A percentile compares a stretch with the other conserved stretches of the same genome.
phyloP scores from a whole-genome alignment of 2,113 vertebrate genomes.

The Nothobranchius furzeri region DNA sequence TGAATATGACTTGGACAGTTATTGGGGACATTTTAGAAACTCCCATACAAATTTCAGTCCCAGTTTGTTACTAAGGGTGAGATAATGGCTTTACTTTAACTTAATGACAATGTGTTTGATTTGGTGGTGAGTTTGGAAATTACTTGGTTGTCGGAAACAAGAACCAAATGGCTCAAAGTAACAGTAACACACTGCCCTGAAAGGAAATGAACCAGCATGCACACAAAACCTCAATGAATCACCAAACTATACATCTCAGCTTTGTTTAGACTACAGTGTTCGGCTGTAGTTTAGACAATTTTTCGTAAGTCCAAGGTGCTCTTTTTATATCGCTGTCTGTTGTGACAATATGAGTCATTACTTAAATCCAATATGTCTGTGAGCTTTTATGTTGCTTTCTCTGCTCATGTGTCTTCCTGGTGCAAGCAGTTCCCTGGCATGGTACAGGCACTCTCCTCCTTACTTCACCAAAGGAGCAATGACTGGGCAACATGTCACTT shows the following conservation, averaged over 20 bases:
- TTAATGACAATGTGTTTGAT: too few relatives aligned
- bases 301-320: constrained; percentile 40
- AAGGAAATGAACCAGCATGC: too few relatives aligned
- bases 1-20: too few relatives aligned
- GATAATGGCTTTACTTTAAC: too few relatives aligned
- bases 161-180: too few relatives aligned
- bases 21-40: too few relatives aligned
- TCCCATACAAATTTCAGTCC: too few relatives aligned
- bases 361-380: constrained; percentile 71
- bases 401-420: constrained; percentile 62
- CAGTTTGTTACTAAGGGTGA: too few relatives aligned
- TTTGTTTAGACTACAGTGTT: constrained; percentile 50
- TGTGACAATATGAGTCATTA: constrained; percentile 65
- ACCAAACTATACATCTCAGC: constrained; percentile 50
- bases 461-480: constrained; percentile 46
- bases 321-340: constrained; percentile 53
- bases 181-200: too few relatives aligned
- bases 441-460: constrained; percentile 40
- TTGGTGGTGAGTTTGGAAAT: too few relatives aligned
- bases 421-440: constrained; percentile 58
- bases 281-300: constrained; percentile 31
- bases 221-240: neutral
- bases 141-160: too few relatives aligned
- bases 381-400: constrained; percentile 56
- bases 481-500: constrained; percentile 59